Base-by-base conservation (phyloP, 2,888 invertebrate genomes). In the Camponotus fellah region DNA sequence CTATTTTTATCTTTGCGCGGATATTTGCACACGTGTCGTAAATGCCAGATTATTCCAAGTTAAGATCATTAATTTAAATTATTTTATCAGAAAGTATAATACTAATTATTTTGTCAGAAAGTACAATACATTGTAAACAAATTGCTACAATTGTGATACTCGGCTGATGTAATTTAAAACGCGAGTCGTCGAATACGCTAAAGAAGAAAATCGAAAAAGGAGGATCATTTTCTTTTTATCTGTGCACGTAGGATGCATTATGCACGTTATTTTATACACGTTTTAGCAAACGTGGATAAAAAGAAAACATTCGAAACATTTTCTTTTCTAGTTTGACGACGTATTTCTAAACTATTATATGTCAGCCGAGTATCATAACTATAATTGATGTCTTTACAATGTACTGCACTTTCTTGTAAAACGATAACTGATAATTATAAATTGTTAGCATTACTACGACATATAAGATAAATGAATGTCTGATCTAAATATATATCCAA, bases 401-500 rank as follows among this genome's bases (percentile, higher is more conserved):
- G 43, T 60, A 77, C n/a, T 32, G 32, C 43, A 46, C 2, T 56
- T 12, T 32, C n/a, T 65, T 68, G 43, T 46, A 40, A 14, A 37
- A 43, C 49, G 53, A 53, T 21, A 43, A 40, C 32, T 43, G 40
- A 0, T 21, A 43, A 64, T 77, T 17, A 8, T 4, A 60, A 49
- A 32, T n/a, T 49, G 37, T 34, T n/a, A 49, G n/a, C 6, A 17
- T 49, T 49, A 17, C 9, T 43, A 46, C 3, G 58, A 68, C 26
- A 32, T 68, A 34, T 71, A 40, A 77, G 32, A 68, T 43, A 56
- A 77, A 68, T 40, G 40, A 43, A 8, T 14, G 26, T 40, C 14
- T 58, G 8, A 80, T 79, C 60, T 72, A n/a, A n/a, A n/a, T n/a
- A n/a, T n/a, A 80, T 46, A 62, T 71, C 60, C 46, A 77, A 43